Percentiles rank a stretch among this genome's conserved stretches.
Evolutionary conservation across 2,888 invertebrate genomes (phyloP).

Genomic region (Stramonita haemastoma): DNA sequence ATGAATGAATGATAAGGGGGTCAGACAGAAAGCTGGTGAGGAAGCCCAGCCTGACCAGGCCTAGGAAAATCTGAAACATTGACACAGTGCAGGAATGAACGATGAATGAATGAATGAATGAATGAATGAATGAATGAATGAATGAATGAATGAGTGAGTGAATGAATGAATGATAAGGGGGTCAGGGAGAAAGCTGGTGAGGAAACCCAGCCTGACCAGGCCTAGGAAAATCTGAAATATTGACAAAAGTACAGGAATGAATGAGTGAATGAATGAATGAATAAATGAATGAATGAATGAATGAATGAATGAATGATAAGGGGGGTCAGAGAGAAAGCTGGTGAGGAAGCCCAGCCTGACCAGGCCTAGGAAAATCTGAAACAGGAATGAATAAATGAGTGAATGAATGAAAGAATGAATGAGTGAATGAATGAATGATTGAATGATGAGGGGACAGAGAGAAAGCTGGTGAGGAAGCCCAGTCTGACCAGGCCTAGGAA

Average conservation of each 20-base stretch:
- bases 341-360: too few relatives aligned
- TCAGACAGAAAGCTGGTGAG: constrained; percentile 70
- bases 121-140: too few relatives aligned
- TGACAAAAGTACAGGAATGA: not conserved
- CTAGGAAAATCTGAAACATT: constrained; percentile 73
- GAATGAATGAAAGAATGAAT: too few relatives aligned
- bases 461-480: too few relatives aligned
- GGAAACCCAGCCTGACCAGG: constrained; percentile 62
- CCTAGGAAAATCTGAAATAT: constrained; percentile 62
- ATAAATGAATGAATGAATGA: not conserved
- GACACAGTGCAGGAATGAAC: too few relatives aligned
- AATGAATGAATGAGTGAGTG: too few relatives aligned
- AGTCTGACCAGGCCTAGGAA: not conserved
- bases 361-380: constrained; percentile 51
- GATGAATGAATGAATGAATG: too few relatives aligned
- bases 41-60: constrained; percentile 64
- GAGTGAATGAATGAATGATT: too few relatives aligned
- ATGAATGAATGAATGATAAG: constrained; percentile 77
- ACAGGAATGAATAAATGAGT: not conserved
- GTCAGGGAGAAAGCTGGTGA: constrained; percentile 69
- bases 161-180: constrained; percentile 80
- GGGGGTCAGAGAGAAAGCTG: not conserved
- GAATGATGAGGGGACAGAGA: not conserved
- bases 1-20: constrained; percentile 80
- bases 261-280: not conserved